phyloP scores from a whole-genome alignment of 2,888 invertebrate genomes.

The Nomada ferruginata region DNA sequence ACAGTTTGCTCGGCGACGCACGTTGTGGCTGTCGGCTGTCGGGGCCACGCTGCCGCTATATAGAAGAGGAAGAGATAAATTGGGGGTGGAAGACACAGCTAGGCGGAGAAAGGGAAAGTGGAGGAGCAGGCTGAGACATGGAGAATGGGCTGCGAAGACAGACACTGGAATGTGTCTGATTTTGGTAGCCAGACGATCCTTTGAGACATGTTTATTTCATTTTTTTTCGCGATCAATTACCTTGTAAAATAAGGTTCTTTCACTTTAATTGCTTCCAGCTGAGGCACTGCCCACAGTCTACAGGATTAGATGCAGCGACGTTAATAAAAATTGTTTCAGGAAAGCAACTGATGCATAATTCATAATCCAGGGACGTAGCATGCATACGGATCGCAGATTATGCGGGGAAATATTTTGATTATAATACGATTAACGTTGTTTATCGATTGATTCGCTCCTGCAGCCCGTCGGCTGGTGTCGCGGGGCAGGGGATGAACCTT shows the following conservation, averaged over 20 bases:
- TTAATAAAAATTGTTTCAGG: conserved; percentile 59
- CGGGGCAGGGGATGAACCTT: neutral
- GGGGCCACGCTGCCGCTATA: conserved; percentile 66
- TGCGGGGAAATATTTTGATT: conserved; percentile 46
- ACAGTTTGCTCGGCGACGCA: conserved; percentile 74
- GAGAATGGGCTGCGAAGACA: neutral
- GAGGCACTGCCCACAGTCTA: conserved; percentile 16
- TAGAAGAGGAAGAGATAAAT: conserved; percentile 57
- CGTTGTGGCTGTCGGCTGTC: conserved; percentile 76
- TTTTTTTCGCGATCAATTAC: neutral
- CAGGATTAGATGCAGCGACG: conserved; percentile 30
- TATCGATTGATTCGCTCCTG: conserved; percentile 41
- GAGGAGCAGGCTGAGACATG: neutral
- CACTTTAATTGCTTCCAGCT: conserved; percentile 51
- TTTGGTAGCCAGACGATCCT: conserved; percentile 3
- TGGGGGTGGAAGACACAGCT: conserved; percentile 42
- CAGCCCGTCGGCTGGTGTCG: neutral
- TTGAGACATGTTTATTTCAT: no score
- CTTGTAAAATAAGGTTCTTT: neutral
- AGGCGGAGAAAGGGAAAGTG: conserved; percentile 43
- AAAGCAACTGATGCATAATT: conserved; percentile 42
- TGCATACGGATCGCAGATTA: conserved; percentile 53
- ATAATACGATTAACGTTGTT: conserved; percentile 48
- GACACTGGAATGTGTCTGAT: conserved; percentile 1
- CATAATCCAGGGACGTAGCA: conserved; percentile 26